Evolutionary conservation across 2,113 vertebrate species (phyloP).

Genomic region (Pollachius pollachius): DNA sequence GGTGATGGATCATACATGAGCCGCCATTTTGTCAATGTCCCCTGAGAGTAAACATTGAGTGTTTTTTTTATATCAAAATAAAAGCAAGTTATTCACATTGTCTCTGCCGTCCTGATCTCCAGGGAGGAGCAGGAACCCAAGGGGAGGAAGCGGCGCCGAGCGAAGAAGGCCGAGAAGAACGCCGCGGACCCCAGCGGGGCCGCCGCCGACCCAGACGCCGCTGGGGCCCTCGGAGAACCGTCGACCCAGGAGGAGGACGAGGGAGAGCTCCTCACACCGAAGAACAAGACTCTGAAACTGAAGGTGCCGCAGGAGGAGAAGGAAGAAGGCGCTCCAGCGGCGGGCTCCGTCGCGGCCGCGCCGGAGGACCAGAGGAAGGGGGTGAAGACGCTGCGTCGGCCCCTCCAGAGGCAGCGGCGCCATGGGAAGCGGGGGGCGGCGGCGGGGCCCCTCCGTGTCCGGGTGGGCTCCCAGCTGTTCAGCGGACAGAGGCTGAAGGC

Average conservation of each 20-base stretch:
- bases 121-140: slow-evolving; percentile 56
- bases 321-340: slow-evolving; percentile 17
- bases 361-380: slow-evolving; percentile 7
- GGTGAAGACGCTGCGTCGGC: slow-evolving; percentile 42
- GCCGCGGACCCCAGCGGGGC: not conserved
- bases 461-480: slow-evolving; percentile 77
- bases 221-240: not conserved
- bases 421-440: slow-evolving; percentile 39
- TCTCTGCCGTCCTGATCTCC: slow-evolving; percentile 4
- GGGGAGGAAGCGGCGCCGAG: slow-evolving; percentile 56
- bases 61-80: too few relatives aligned
- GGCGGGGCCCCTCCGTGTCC: slow-evolving; percentile 62
- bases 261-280: slow-evolving; percentile 61
- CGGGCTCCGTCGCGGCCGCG: not conserved
- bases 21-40: too few relatives aligned
- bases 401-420: slow-evolving; percentile 56
- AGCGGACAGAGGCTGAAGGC: slow-evolving; percentile 82
- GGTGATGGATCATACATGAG: too few relatives aligned
- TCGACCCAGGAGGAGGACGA: slow-evolving; percentile 16
- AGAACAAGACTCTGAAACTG: slow-evolving; percentile 43
- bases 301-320: not conserved
- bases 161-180: slow-evolving; percentile 31
- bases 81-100: too few relatives aligned
- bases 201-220: not conserved
- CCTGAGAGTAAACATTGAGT: too few relatives aligned